phyloP scores from a whole-genome alignment of 2,797 vertebrate genomes.

The Poecile montanus region DNA sequence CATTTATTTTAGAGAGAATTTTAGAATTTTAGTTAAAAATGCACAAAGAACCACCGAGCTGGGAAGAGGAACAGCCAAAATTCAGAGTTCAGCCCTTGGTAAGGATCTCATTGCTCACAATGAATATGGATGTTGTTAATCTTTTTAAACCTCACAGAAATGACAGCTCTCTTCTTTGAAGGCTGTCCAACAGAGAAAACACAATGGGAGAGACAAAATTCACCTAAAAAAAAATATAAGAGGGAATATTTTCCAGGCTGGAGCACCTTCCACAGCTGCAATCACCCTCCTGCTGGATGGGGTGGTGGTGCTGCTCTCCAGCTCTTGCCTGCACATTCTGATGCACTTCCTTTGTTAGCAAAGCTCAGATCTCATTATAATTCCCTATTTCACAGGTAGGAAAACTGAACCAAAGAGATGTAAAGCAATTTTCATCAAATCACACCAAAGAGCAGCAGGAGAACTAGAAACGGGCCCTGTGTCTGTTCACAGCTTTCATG shows the following conservation, averaged over 20 bases:
- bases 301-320: background rate
- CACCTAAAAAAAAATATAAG: background rate
- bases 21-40: background rate
- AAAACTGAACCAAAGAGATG: background rate
- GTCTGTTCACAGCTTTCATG: background rate
- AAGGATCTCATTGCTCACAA: background rate
- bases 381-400: background rate
- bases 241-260: background rate
- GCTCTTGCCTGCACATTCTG: background rate
- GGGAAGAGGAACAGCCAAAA: background rate
- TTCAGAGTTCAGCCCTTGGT: background rate
- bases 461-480: background rate
- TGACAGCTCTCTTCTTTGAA: background rate
- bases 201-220: background rate
- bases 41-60: background rate
- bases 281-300: background rate
- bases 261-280: background rate
- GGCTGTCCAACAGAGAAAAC: background rate
- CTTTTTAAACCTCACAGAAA: background rate
- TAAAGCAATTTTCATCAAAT: background rate
- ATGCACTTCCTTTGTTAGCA: background rate
- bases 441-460: background rate
- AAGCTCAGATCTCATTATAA: background rate
- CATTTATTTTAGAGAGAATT: background rate
- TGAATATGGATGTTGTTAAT: background rate